Evolutionary conservation across 2,113 vertebrate genomes (phyloP).

Genomic region (Mormoops blainvillei): DNA sequence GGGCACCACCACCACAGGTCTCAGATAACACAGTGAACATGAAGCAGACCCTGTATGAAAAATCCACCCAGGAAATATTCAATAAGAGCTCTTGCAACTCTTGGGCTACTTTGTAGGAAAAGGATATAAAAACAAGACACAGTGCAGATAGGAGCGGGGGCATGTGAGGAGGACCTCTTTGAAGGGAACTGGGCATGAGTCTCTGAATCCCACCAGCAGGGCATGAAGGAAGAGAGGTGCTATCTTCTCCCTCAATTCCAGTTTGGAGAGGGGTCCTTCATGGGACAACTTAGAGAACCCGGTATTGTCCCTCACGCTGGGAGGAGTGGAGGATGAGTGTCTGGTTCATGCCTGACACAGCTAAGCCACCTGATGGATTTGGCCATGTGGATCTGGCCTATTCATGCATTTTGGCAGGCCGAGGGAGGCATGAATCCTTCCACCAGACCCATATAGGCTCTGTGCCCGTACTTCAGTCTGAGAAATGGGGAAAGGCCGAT

Average conservation of each 20-base stretch:
- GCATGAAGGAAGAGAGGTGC: neutral
- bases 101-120: neutral
- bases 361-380: neutral
- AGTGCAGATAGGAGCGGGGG: neutral
- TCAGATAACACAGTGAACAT: neutral
- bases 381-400: neutral
- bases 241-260: neutral
- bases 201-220: neutral
- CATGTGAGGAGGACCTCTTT: neutral
- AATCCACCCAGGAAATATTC: neutral
- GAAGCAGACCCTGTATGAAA: neutral
- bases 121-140: neutral
- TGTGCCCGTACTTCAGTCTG: neutral
- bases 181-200: neutral
- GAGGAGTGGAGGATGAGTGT: too few species aligned
- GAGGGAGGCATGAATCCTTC: neutral
- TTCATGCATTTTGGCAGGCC: neutral
- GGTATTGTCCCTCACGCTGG: neutral
- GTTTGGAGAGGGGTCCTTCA: neutral
- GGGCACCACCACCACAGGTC: neutral
- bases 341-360: neutral
- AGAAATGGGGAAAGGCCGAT: neutral
- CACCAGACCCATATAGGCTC: neutral
- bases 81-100: neutral
- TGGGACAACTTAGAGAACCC: neutral